These are phyloP conservation scores for Ceratoteleas bidentatus DNA, from an alignment of 1,140 invertebrate species.

Conservation along the genomic window DNA sequence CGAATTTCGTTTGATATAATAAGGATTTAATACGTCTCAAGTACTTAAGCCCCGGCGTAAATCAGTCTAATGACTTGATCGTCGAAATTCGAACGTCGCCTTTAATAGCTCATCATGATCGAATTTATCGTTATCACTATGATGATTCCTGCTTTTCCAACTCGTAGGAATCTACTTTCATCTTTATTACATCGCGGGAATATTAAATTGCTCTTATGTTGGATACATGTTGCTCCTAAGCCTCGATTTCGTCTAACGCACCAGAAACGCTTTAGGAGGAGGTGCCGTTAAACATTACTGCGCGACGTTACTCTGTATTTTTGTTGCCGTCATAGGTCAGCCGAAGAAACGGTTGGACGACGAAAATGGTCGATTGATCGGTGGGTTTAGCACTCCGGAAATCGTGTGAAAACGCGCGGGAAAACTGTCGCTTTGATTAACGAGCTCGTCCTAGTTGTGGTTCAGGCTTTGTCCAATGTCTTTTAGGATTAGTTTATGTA, in stretches of 20 bases:
- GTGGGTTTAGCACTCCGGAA: too few relatives aligned
- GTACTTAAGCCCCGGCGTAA: constrained; percentile 15
- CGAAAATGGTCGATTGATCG: too few relatives aligned
- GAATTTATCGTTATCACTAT: constrained; percentile 28
- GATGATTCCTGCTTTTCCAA: constrained; percentile 4
- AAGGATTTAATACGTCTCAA: background rate
- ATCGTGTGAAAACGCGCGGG: too few relatives aligned
- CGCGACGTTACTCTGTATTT: constrained; percentile 14
- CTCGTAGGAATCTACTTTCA: constrained; percentile 37
- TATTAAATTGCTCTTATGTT: constrained; percentile 33
- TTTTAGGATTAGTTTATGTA: background rate
- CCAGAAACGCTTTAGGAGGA: constrained; percentile 19
- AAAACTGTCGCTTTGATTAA: too few relatives aligned
- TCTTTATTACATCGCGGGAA: constrained; percentile 27
- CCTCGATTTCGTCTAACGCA: background rate
- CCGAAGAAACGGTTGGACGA: background rate
- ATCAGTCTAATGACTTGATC: constrained; percentile 27
- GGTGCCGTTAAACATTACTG: constrained; percentile 17
- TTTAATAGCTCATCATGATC: constrained; percentile 23
- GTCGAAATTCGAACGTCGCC: constrained; percentile 31
- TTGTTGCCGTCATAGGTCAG: constrained; percentile 32
- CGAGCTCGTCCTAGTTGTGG: too few relatives aligned
- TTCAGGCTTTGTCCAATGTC: too few relatives aligned
- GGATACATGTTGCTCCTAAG: constrained; percentile 12
- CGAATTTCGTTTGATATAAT: too few relatives aligned